These are phyloP conservation scores for Aricia agestis DNA, from an alignment of 1,140 invertebrate species.

Conservation along the genomic window DNA sequence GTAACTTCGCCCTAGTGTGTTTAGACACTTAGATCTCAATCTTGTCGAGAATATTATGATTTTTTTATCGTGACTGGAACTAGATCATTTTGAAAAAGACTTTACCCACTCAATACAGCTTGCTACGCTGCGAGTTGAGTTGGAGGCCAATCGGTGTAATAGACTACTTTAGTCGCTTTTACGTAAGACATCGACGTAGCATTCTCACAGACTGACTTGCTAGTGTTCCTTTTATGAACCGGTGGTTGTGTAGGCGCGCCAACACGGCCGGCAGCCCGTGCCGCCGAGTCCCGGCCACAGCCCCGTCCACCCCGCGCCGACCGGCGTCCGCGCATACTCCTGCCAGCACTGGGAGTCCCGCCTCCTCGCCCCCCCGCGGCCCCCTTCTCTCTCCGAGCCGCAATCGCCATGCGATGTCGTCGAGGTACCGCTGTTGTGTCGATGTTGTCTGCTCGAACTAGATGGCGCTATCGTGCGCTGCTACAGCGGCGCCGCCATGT, in stretches of 20 bases:
- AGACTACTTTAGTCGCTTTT: background rate
- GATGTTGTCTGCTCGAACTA: slow-evolving; percentile 36
- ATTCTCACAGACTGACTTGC: background rate
- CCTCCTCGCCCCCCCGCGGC: slow-evolving; percentile 50
- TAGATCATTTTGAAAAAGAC: too few species aligned
- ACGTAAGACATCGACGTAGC: background rate
- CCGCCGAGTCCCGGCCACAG: slow-evolving; percentile 57
- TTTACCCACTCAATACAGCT: too few species aligned
- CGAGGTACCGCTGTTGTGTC: slow-evolving; percentile 57
- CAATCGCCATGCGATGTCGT: slow-evolving; percentile 60
- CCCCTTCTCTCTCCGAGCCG: slow-evolving; percentile 44
- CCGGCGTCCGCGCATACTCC: slow-evolving; percentile 71
- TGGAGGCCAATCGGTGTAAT: too few species aligned
- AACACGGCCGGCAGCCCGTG: slow-evolving; percentile 69
- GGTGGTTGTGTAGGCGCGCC: slow-evolving; percentile 53
- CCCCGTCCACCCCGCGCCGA: slow-evolving; percentile 58
- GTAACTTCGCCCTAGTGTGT: too few species aligned
- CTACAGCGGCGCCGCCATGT: slow-evolving; percentile 21
- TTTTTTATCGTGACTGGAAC: too few species aligned
- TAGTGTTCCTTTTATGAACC: background rate
- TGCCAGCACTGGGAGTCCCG: slow-evolving; percentile 74
- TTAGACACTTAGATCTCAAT: too few species aligned
- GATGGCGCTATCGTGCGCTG: slow-evolving; percentile 29
- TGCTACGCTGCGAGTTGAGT: too few species aligned
- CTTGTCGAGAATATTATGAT: too few species aligned